Evolutionary conservation across 1,140 invertebrate genomes (phyloP), one percentile per base, ranked within the genome.

Genomic region (Musca vetustissima): DNA sequence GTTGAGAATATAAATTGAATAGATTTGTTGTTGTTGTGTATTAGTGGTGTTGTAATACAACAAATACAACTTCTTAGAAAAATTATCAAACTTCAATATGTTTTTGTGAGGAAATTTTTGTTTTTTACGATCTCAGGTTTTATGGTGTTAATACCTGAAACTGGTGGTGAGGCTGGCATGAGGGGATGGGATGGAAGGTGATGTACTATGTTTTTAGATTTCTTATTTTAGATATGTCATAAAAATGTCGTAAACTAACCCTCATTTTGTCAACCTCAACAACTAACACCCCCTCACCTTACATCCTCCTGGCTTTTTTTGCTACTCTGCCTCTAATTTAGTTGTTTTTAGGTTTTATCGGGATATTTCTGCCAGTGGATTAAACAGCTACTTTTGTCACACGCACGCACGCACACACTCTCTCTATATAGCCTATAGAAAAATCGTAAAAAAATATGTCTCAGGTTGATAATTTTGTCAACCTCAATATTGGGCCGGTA

Each of bases 201-300:
- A 32, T n/a, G 28, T 28, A 8, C 8, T 8, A 2, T 43, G 36
- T 43, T 43, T 43, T 43, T 43, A 43, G 36, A 43, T 43, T 43
- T 43, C 36, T 43, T 43, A 7, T 11, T 7, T 43, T 43, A 43
- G 36, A 43, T 61, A 9, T 19, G 19, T 61, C 28, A 61, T 61
- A 61, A 61, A 61, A 61, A 61, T 43, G 57, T 61, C 57, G 28
- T 61, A 61, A 61, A 61, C 57, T 61, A 61, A 61, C 57, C 57
- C 19, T 43, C 57, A 17, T 36, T 43, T n/a, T n/a, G n/a, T 43
- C 11, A 13, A 8, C 36, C 19, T 17, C 17, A 36, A 52, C 28
- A 43, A n/a, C 36, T 36, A 36, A 15, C 6, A 19, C 53, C n/a
- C 25, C 13, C 6, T 13, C 24, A 59, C 53, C 28, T n/a, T 15